Evolutionary conservation across 2,888 invertebrate genomes (phyloP).

Genomic region (Orthonevra nobilis): DNA sequence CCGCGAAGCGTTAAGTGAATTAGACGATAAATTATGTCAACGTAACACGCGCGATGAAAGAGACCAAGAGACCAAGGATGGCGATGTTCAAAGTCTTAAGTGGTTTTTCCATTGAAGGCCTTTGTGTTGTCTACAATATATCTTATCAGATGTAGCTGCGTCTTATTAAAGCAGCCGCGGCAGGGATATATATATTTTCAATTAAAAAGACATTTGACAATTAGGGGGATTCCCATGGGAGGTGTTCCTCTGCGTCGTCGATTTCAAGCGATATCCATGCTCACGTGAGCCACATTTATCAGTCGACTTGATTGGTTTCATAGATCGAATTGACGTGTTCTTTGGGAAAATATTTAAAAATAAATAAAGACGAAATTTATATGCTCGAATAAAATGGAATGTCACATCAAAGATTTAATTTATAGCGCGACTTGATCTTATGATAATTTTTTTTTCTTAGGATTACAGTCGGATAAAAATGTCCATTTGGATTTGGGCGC

Average conservation of each 20-base stretch:
- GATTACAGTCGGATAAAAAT: too few species aligned
- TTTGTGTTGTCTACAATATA: conserved; percentile 16
- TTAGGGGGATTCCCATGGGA: conserved; percentile 52
- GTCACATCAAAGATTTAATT: too few species aligned
- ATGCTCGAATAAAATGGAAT: too few species aligned
- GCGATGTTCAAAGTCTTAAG: conserved; percentile 35
- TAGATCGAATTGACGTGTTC: conserved; percentile 26
- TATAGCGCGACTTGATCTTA: too few species aligned
- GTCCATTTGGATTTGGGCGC: too few species aligned
- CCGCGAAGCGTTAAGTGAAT: conserved; percentile 69
- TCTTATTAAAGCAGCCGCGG: conserved; percentile 36
- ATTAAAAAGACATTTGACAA: conserved; percentile 68
- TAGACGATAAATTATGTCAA: conserved; percentile 69
- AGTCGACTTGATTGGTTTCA: conserved; percentile 43
- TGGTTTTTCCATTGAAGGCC: conserved; percentile 36
- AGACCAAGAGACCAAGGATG: conserved; percentile 8
- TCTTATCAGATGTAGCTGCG: conserved; percentile 59
- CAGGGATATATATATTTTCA: conserved; percentile 55
- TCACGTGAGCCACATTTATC: conserved; percentile 61
- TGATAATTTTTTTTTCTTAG: too few species aligned
- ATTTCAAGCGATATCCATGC: conserved; percentile 1
- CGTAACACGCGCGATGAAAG: conserved; percentile 58
- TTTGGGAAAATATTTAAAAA: conserved; percentile 13
- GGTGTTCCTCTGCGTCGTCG: not conserved
- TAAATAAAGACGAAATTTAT: too few species aligned